These are phyloP conservation scores for Notechis scutatus DNA, from an alignment of 2,113 vertebrate genomes.

Conservation along the genomic window DNA sequence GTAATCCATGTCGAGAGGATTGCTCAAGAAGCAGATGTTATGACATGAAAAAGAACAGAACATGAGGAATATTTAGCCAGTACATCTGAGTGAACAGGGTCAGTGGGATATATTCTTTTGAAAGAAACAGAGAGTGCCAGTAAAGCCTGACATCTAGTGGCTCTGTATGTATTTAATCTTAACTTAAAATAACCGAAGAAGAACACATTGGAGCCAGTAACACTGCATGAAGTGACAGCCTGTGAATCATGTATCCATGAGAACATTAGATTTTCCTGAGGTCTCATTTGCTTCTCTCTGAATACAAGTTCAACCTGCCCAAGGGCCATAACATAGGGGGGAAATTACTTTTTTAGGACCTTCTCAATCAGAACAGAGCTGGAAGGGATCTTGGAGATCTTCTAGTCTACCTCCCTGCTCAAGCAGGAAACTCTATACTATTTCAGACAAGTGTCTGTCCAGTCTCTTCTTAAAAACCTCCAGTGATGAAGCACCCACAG, in stretches of 20 bases:
- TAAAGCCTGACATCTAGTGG: not conserved
- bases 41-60: not conserved
- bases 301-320: not conserved
- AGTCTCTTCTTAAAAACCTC: too few relatives aligned
- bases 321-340: not conserved
- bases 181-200: not conserved
- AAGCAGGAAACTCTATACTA: too few relatives aligned
- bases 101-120: not conserved
- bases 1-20: not conserved
- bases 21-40: not conserved
- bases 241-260: not conserved
- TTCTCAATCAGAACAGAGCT: not conserved
- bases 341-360: not conserved
- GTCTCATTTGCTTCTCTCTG: not conserved
- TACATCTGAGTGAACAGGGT: not conserved
- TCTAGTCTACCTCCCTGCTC: too few relatives aligned
- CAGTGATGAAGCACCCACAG: too few relatives aligned
- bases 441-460: too few relatives aligned
- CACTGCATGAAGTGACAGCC: not conserved
- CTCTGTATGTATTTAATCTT: not conserved
- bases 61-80: not conserved
- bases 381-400: too few relatives aligned
- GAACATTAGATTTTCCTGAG: not conserved
- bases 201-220: not conserved
- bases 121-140: rapidly evolving